phyloP scores from a whole-genome alignment of 2,888 invertebrate species.

The Eilema griseolum region DNA sequence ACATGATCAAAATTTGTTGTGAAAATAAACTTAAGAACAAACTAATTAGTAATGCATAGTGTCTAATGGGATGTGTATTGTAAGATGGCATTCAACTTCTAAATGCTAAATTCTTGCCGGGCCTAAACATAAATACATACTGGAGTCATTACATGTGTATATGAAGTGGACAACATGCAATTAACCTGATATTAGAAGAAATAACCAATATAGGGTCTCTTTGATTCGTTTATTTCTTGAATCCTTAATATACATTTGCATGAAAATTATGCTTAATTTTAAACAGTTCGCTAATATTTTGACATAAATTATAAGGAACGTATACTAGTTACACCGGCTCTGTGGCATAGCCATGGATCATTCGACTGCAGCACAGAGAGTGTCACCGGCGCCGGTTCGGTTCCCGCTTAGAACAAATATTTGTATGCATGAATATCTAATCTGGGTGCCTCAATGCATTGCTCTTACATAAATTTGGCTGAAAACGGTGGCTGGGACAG shows the following conservation, averaged over 20 bases:
- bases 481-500: too few species aligned
- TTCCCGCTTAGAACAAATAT: too few species aligned
- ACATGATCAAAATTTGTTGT: background rate
- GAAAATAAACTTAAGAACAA: background rate
- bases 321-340: too few species aligned
- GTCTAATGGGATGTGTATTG: background rate
- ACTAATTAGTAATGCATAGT: background rate
- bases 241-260: background rate
- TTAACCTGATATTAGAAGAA: background rate
- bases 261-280: background rate
- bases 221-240: background rate
- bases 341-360: too few species aligned
- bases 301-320: too few species aligned
- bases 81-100: conserved; percentile 21
- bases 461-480: too few species aligned
- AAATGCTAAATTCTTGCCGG: conserved; percentile 8
- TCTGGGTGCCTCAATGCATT: too few species aligned
- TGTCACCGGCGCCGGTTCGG: too few species aligned
- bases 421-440: too few species aligned
- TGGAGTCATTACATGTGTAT: background rate
- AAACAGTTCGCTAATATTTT: too few species aligned
- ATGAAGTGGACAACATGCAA: background rate
- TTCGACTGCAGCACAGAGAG: too few species aligned
- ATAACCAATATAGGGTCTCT: background rate
- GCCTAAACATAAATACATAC: conserved; percentile 3